Conservation (phyloP, 1,140 invertebrate genomes). For the Ceratoteleas bidentatus region DNA sequence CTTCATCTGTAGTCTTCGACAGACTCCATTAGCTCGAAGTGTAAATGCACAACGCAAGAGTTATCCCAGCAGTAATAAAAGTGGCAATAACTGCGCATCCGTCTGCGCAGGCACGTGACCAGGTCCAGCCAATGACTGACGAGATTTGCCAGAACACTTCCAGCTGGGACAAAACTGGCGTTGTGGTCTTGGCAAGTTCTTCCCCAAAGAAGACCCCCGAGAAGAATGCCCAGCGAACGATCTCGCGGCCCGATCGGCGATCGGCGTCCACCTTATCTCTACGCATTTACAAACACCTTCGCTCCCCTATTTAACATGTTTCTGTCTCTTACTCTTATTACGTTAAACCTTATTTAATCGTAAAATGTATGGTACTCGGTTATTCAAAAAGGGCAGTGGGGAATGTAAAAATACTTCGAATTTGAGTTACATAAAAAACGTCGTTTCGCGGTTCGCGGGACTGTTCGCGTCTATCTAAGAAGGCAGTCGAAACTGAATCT, state of each 20-base stretch:
- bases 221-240: constrained; percentile 26
- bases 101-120: too few relatives aligned
- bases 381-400: constrained; percentile 68
- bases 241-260: background rate
- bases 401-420: constrained; percentile 68
- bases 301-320: constrained; percentile 50
- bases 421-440: constrained; percentile 66
- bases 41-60: too few relatives aligned
- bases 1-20: too few relatives aligned
- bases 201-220: constrained; percentile 15
- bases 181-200: background rate
- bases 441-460: constrained; percentile 55
- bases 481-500: constrained; percentile 63
- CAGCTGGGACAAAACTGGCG: too few relatives aligned
- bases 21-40: too few relatives aligned
- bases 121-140: too few relatives aligned
- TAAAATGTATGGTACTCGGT: constrained; percentile 58
- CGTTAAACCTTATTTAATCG: constrained; percentile 61
- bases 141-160: too few relatives aligned
- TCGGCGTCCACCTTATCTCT: constrained; percentile 33
- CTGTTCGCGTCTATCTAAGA: constrained; percentile 55
- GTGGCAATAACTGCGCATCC: too few relatives aligned
- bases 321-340: constrained; percentile 54
- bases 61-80: too few relatives aligned
- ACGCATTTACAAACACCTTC: constrained; percentile 39